Evolutionary conservation across 1,140 invertebrate species (phyloP).

Genomic region (Odontomachus brunneus): DNA sequence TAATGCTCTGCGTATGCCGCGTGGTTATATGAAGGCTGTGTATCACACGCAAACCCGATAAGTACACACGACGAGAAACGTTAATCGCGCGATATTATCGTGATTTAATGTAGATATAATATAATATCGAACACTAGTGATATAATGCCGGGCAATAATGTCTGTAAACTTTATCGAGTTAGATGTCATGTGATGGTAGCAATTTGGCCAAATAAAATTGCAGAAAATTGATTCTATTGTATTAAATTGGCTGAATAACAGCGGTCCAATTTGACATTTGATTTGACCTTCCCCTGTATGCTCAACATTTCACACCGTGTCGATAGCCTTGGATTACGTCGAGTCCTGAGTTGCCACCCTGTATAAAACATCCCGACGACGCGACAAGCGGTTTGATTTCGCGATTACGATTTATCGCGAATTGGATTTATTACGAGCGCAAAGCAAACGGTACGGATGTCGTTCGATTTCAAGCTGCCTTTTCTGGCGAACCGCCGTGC

Average conservation of each 20-base stretch:
- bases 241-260: too few species aligned
- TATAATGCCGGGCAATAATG: background rate
- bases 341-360: background rate
- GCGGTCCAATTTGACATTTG: background rate
- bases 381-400: constrained; percentile 11
- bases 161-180: background rate
- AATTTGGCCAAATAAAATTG: background rate
- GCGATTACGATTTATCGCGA: constrained; percentile 44
- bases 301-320: background rate
- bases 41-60: background rate
- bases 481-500: constrained; percentile 20
- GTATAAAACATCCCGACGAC: background rate
- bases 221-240: background rate
- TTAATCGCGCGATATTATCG: background rate
- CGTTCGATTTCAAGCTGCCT: constrained; percentile 45
- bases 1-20: constrained; percentile 20
- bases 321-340: constrained; percentile 8
- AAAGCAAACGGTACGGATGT: constrained; percentile 4
- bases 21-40: background rate
- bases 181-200: background rate
- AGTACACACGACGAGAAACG: background rate
- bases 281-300: too few species aligned
- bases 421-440: constrained; percentile 45
- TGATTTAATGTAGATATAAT: background rate
- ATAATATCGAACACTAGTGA: background rate